A percentile compares a stretch with the other conserved stretches of the same genome.
Conservation (phyloP, 2,797 vertebrate genomes). For the Hoplostethus atlanticus region DNA sequence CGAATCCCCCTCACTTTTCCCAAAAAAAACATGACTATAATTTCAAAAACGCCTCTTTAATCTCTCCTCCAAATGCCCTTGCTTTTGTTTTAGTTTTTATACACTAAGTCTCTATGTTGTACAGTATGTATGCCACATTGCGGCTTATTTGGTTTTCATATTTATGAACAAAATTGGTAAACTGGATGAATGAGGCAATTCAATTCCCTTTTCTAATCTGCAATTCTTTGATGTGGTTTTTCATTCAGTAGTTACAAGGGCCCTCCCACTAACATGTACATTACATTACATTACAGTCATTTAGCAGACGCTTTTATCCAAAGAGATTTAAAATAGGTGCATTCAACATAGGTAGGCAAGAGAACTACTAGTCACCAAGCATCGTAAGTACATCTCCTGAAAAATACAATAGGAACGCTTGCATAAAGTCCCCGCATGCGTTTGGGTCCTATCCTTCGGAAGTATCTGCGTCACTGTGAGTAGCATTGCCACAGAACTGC, state of each 20-base stretch:
- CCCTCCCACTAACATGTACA: conserved; percentile 13
- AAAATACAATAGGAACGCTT: conserved; percentile 10
- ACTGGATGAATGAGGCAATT: conserved; percentile 49
- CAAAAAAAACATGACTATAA: conserved; percentile 41
- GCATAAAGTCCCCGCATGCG: not conserved
- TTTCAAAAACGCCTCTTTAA: conserved; percentile 62
- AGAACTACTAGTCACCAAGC: too few species aligned
- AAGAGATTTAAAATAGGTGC: too few species aligned
- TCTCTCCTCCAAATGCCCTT: conserved; percentile 44
- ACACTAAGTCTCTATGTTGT: conserved; percentile 39
- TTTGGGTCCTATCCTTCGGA: not conserved
- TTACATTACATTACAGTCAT: too few species aligned
- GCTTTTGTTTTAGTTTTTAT: conserved; percentile 49
- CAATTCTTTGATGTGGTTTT: conserved; percentile 61
- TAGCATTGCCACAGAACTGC: not conserved
- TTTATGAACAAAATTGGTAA: conserved; percentile 40
- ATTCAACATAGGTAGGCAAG: too few species aligned
- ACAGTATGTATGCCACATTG: conserved; percentile 31
- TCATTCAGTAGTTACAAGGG: conserved; percentile 36
- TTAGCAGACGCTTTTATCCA: too few species aligned
- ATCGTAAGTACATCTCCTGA: too few species aligned
- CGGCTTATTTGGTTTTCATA: conserved; percentile 46
- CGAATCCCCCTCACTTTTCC: conserved; percentile 28
- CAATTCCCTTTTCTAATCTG: conserved; percentile 50
- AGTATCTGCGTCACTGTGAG: not conserved